A percentile compares a stretch with the other conserved stretches of the same genome.
phyloP scores from a whole-genome alignment of 2,888 invertebrate genomes.

The Himalopsyche kuldschensis region DNA sequence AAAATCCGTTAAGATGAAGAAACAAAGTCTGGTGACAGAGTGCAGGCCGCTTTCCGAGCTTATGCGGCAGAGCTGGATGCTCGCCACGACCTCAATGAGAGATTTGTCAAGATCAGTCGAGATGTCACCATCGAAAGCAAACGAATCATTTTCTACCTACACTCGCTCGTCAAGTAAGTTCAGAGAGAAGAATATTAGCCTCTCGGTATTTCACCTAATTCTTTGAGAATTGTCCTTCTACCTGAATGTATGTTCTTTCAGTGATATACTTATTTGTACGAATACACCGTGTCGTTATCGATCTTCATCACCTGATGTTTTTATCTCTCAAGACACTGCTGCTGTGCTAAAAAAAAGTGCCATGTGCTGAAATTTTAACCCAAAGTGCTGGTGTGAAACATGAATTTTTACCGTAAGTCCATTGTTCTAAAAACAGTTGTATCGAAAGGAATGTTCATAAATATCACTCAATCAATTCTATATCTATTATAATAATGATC shows the following conservation, averaged over 20 bases:
- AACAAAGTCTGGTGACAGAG: slow-evolving; percentile 34
- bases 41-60: slow-evolving; percentile 65
- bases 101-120: slow-evolving; percentile 77
- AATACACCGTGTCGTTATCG: not conserved
- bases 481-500: too few species aligned
- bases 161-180: slow-evolving; percentile 65
- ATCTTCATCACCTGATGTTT: not conserved
- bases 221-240: too few species aligned
- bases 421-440: too few species aligned
- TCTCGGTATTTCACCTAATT: too few species aligned
- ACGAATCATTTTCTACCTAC: slow-evolving; percentile 82
- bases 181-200: too few species aligned
- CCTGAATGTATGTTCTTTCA: not conserved
- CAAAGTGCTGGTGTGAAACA: too few species aligned
- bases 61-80: slow-evolving; percentile 69
- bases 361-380: too few species aligned
- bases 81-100: slow-evolving; percentile 81
- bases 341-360: too few species aligned
- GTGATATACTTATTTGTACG: not conserved
- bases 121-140: slow-evolving; percentile 91
- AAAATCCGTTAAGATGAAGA: not conserved
- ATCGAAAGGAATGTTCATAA: too few species aligned
- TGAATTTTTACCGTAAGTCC: too few species aligned
- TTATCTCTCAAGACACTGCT: too few species aligned
- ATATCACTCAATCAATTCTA: too few species aligned